Percentiles rank a stretch among this genome's conserved stretches.
Evolutionary conservation across 1,140 invertebrate species (phyloP).

Genomic region (Chelonus insularis): DNA sequence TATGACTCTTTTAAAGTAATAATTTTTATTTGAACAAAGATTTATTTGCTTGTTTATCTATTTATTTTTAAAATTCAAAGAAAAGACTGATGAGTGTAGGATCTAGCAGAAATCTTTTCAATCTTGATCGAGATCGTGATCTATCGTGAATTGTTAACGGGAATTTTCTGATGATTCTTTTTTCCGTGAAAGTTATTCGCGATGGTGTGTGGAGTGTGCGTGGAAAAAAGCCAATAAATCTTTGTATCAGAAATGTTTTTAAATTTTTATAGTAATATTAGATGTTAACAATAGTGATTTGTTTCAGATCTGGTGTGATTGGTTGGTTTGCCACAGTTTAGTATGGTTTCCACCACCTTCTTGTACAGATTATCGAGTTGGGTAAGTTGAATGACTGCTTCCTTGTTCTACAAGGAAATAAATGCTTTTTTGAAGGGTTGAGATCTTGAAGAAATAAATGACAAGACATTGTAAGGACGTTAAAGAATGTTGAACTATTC

Average conservation of each 20-base stretch:
- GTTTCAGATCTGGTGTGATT: constrained; percentile 84
- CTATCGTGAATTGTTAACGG: constrained; percentile 19
- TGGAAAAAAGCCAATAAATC: neutral
- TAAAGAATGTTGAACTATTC: neutral
- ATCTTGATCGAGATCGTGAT: constrained; percentile 22
- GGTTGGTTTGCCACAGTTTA: constrained; percentile 82
- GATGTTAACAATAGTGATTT: constrained; percentile 2
- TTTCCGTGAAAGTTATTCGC: constrained; percentile 2
- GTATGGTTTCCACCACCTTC: constrained; percentile 86
- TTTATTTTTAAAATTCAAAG: constrained; percentile 5
- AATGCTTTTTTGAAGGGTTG: constrained; percentile 29
- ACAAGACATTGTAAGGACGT: neutral
- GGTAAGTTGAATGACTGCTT: constrained; percentile 64
- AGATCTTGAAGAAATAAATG: neutral
- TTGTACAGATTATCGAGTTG: constrained; percentile 76
- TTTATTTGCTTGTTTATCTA: neutral
- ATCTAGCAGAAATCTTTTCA: constrained; percentile 18
- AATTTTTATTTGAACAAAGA: neutral
- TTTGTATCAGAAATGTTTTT: neutral
- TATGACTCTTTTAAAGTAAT: no score
- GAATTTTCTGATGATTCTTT: constrained; percentile 3
- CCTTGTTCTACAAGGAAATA: neutral
- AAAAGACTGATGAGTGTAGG: constrained; percentile 10
- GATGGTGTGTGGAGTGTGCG: no score
- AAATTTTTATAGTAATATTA: no score